Conservation (phyloP, 2,797 vertebrate genomes). For the Lagodon rhomboides region DNA sequence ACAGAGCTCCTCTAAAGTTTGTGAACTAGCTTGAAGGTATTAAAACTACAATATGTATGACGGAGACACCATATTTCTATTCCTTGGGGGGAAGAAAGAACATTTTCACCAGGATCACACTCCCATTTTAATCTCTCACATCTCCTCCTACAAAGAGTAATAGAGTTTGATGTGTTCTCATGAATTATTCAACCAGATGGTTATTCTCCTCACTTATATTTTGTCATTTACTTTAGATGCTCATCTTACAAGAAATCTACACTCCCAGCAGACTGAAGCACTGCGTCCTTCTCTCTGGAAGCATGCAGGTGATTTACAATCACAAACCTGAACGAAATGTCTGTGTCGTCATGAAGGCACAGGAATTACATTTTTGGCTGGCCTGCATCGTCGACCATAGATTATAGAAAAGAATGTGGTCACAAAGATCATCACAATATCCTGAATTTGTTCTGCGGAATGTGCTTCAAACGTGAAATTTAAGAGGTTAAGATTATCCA, state of each 20-base stretch:
- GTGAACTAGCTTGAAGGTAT: conserved; percentile 40
- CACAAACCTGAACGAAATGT: conserved; percentile 17
- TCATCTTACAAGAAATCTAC: conserved; percentile 46
- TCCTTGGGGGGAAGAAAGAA: conserved; percentile 51
- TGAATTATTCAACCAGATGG: conserved; percentile 66
- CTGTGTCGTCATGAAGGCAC: conserved; percentile 7
- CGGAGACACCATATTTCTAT: conserved; percentile 33
- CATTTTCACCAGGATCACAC: conserved; percentile 58
- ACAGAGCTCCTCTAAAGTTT: conserved; percentile 44
- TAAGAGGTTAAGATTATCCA: not conserved
- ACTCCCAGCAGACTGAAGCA: conserved; percentile 38
- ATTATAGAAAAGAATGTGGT: not conserved
- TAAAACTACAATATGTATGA: conserved; percentile 34
- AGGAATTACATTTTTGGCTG: conserved; percentile 11
- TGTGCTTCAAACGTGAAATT: not conserved
- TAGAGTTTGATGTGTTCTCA: conserved; percentile 55
- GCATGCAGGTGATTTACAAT: conserved; percentile 39
- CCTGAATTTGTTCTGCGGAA: not conserved
- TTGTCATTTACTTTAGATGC: conserved; percentile 66
- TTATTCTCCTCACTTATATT: conserved; percentile 63
- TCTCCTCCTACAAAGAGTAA: conserved; percentile 60
- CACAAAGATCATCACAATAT: not conserved
- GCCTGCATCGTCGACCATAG: conserved; percentile 3
- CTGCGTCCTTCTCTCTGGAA: conserved; percentile 19
- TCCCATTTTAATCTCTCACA: conserved; percentile 66